Evolutionary conservation across 2,888 invertebrate genomes (phyloP), one percentile per base, ranked within the genome.

Genomic region (Eurois occulta): DNA sequence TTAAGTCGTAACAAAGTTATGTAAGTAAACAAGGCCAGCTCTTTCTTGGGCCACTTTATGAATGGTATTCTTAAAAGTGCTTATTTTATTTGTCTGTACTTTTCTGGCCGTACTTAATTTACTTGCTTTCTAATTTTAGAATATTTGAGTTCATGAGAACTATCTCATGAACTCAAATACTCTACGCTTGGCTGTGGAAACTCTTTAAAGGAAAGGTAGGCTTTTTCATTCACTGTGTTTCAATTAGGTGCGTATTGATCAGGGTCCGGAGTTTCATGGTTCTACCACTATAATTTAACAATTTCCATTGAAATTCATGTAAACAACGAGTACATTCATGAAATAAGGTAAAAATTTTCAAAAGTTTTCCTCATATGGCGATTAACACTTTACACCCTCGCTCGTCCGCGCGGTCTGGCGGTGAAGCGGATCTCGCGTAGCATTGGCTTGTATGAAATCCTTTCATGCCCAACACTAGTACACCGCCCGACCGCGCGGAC

Each of bases 1-100:
- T 52, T 43, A 55, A 46, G 43, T 60, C 11, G 35, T 77, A 60
- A 60, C 65, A 46, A 66, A 70, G 43, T 84, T 83, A 46, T n/a
- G 21, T 21, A 18, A 62, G 28, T n/a, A 18, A 46, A 48, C 41
- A 13, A 58, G 8, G 18, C 24, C 28, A 83, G 21, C 8, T 28
- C 18, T 80, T 52, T 81, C 35, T 64, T 38, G 13, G 10, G 24
- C 10, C 43, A 38, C 62, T 81, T 74, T 28, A 75, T 52, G 52
- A 18, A 28, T 74, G 48, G 75, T 52, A n/a, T 48, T 62, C 60
- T 62, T 24, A n/a, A 43, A 72, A 52, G 18, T 16, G 7, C 28
- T 71, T 46, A 58, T 38, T 72, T 72, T 72, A 35, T 46, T 38
- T 18, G 18, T 46, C 18, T 16, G 7, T 21, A 32, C 16, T 35